These are phyloP conservation scores for Saiga tatarica DNA, from an alignment of 2,113 vertebrate species.

Conservation along the genomic window DNA sequence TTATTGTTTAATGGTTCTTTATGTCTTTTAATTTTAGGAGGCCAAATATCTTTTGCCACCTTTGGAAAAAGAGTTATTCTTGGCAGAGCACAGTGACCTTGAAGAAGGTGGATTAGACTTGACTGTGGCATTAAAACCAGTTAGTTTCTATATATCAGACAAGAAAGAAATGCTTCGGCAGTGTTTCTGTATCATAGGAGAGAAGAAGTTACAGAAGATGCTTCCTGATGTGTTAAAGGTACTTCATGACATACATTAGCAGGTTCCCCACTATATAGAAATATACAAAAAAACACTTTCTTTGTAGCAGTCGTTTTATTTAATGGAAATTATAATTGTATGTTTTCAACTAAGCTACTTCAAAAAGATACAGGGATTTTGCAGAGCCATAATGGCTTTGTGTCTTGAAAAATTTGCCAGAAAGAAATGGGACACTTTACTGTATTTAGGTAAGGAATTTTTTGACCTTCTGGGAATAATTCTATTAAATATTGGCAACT, in stretches of 20 bases:
- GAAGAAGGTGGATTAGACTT: slow-evolving; percentile 97
- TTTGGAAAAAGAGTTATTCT: slow-evolving; percentile 82
- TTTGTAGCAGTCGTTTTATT: neutral
- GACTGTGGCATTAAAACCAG: slow-evolving; percentile 89
- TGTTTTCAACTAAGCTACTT: slow-evolving; percentile 2
- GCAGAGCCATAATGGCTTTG: neutral
- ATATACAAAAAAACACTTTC: neutral
- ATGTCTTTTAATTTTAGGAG: slow-evolving; percentile 82
- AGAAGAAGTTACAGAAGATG: slow-evolving; percentile 95
- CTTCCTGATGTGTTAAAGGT: slow-evolving; percentile 96
- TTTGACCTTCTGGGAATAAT: slow-evolving; percentile 1
- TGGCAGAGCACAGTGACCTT: slow-evolving; percentile 90
- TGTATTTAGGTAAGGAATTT: slow-evolving; percentile 1
- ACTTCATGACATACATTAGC: neutral
- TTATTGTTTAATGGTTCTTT: slow-evolving; percentile 31
- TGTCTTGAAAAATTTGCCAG: slow-evolving; percentile 8
- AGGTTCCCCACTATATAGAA: neutral
- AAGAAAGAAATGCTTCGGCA: slow-evolving; percentile 95
- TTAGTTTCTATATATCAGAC: slow-evolving; percentile 91
- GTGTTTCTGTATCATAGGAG: slow-evolving; percentile 93
- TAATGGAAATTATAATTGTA: neutral
- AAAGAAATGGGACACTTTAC: neutral
- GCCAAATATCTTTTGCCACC: slow-evolving; percentile 79
- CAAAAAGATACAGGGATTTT: neutral
- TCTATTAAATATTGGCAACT: neutral